phyloP scores from a whole-genome alignment of 1,140 invertebrate species.

The Bombus huntii region DNA sequence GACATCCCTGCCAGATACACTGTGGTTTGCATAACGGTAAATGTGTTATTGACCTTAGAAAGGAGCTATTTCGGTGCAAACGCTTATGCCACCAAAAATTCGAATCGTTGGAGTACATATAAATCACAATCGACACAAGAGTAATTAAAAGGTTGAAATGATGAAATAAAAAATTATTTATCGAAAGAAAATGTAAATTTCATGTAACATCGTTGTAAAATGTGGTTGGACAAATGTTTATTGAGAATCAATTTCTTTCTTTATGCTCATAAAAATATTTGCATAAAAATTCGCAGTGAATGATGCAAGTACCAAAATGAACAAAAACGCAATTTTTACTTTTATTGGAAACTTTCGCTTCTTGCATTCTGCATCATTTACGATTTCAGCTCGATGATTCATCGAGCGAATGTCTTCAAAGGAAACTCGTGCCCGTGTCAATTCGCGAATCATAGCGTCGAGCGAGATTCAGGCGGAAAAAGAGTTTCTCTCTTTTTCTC shows the following conservation, averaged over 20 bases:
- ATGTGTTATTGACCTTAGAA: conserved; percentile 23
- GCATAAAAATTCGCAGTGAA: not conserved
- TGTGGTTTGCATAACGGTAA: not conserved
- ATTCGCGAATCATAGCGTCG: not conserved
- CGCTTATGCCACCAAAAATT: not conserved
- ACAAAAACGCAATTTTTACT: not conserved
- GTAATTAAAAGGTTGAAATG: not conserved
- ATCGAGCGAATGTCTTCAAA: not conserved
- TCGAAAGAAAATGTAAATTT: no score
- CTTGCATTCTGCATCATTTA: not conserved
- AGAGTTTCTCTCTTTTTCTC: not conserved
- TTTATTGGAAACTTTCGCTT: not conserved
- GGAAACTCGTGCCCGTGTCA: not conserved
- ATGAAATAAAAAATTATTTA: not conserved
- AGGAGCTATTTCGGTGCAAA: conserved; percentile 18
- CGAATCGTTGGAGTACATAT: not conserved
- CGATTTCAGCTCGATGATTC: not conserved
- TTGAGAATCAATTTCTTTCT: no score
- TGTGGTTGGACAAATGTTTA: no score
- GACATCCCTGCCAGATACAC: conserved; percentile 3
- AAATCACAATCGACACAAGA: not conserved
- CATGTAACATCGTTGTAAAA: no score
- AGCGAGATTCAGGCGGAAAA: not conserved
- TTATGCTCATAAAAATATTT: not conserved
- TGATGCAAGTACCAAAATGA: not conserved